Conservation (phyloP, 2,888 invertebrate genomes). For the Platerodrilus igneus region DNA sequence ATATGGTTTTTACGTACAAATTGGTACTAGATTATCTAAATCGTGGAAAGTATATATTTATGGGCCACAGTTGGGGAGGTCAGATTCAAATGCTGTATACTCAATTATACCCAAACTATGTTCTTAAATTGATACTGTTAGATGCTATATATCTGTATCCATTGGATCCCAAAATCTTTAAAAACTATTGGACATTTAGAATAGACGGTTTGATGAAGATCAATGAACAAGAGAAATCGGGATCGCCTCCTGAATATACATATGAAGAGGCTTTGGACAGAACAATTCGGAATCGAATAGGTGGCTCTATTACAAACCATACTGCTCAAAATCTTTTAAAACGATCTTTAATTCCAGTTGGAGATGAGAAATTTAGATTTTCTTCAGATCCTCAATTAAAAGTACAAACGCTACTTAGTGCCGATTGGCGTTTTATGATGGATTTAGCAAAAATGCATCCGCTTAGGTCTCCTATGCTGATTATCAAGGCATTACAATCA, state of each 20-base stretch:
- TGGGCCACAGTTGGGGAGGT: conserved; percentile 51
- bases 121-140: conserved; percentile 47
- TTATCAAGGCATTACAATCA: no score
- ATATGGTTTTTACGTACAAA: conserved; percentile 45
- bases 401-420: no score
- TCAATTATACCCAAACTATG: conserved; percentile 45
- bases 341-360: conserved; percentile 48
- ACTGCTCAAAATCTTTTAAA: conserved; percentile 51
- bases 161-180: conserved; percentile 29
- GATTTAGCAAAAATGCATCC: no score
- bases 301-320: conserved; percentile 41
- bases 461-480: no score
- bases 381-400: conserved; percentile 55
- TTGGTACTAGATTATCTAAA: conserved; percentile 38
- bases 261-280: conserved; percentile 50
- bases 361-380: conserved; percentile 50
- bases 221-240: conserved; percentile 30
- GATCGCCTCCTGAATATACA: conserved; percentile 41
- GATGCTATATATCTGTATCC: conserved; percentile 43
- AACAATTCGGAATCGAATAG: conserved; percentile 46
- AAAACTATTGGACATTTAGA: conserved; percentile 38
- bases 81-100: conserved; percentile 44
- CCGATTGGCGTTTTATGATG: no score
- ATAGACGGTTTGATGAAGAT: conserved; percentile 43
- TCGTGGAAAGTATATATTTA: conserved; percentile 36